phyloP scores from a whole-genome alignment of 92 coral and sea anemone genomes.

The Nematostella vectensis region DNA sequence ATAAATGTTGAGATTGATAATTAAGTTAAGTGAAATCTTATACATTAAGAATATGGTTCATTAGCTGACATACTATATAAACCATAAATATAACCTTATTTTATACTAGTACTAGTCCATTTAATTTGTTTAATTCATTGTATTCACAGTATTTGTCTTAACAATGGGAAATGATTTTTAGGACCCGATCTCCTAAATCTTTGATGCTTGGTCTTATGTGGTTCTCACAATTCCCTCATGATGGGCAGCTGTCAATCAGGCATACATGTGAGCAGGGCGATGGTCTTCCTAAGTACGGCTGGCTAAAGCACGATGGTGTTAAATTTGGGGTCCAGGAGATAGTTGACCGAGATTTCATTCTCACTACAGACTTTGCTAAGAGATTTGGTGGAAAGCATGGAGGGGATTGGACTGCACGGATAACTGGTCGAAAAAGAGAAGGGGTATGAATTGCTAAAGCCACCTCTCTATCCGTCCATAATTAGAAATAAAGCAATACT shows the following conservation, averaged over 20 bases:
- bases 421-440: conserved; percentile 56
- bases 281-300: conserved; percentile 75
- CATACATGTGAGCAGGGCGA: conserved; percentile 97
- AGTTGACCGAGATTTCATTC: conserved; percentile 69
- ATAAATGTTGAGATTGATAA: too few species aligned
- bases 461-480: too few species aligned
- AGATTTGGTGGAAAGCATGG: conserved; percentile 83
- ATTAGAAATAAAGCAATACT: too few species aligned
- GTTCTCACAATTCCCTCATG: conserved; percentile 74
- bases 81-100: too few species aligned
- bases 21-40: too few species aligned
- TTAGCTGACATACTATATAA: too few species aligned
- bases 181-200: conserved; percentile 83
- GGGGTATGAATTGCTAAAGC: conserved; percentile 49
- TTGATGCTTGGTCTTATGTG: conserved; percentile 97
- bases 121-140: too few species aligned
- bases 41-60: too few species aligned
- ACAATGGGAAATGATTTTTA: too few species aligned
- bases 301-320: conserved; percentile 95
- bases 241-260: conserved; percentile 78
- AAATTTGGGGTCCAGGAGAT: conserved; percentile 88
- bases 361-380: conserved; percentile 84
- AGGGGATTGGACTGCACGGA: conserved; percentile 94
- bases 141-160: too few species aligned
- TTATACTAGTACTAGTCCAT: too few species aligned